Conservation (phyloP, 2,888 invertebrate species). For the Spilosoma lubricipeda region DNA sequence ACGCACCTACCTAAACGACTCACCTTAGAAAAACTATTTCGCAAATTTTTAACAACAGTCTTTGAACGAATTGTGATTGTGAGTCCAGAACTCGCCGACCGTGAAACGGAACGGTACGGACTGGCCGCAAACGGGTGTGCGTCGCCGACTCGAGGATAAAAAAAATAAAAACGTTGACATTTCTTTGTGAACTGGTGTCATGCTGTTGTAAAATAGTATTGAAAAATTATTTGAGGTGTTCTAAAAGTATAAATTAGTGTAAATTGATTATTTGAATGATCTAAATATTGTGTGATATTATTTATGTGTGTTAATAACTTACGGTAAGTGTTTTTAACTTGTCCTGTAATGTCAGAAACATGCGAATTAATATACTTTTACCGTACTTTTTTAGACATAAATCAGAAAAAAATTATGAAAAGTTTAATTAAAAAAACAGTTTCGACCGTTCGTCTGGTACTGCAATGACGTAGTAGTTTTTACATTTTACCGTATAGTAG, state of each 20-base stretch:
- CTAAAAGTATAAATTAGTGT: conserved; percentile 33
- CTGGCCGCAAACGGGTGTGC: conserved; percentile 66
- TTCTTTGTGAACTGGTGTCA: conserved; percentile 73
- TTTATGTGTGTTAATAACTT: conserved; percentile 41
- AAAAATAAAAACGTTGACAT: conserved; percentile 76
- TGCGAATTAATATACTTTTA: conserved; percentile 37
- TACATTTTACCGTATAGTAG: conserved; percentile 22
- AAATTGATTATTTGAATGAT: conserved; percentile 36
- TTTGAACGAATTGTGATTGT: conserved; percentile 25
- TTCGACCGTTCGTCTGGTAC: conserved; percentile 10
- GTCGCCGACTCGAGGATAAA: conserved; percentile 60
- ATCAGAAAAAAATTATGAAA: conserved; percentile 20
- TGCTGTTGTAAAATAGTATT: conserved; percentile 63
- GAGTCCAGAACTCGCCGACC: conserved; percentile 56
- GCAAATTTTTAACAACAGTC: conserved; percentile 37
- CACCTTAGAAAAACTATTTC: conserved; percentile 47
- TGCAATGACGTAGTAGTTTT: conserved; percentile 33
- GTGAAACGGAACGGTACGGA: conserved; percentile 79
- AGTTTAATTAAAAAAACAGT: conserved; percentile 2
- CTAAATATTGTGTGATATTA: conserved; percentile 46
- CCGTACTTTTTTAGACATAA: conserved; percentile 34
- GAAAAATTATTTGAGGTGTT: conserved; percentile 61
- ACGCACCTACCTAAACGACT: conserved; percentile 44
- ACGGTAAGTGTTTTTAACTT: conserved; percentile 56
- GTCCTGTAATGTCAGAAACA: conserved; percentile 42